These are phyloP conservation scores for Coecobrya sp. DNA, from an alignment of 2,888 invertebrate species.

Conservation along the genomic window DNA sequence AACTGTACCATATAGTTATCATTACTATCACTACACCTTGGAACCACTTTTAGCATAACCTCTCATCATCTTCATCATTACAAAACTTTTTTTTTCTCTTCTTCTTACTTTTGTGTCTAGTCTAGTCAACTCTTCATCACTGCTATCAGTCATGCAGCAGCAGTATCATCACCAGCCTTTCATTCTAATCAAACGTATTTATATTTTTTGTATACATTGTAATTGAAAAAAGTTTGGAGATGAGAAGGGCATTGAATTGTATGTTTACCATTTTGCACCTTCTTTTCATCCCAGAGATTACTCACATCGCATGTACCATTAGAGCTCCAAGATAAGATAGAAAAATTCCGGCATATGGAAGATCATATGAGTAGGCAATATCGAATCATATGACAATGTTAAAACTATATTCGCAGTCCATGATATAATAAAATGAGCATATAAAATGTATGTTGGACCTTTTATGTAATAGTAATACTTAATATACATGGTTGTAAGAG, in stretches of 20 bases:
- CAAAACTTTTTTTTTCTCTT: not conserved
- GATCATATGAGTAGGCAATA: too few relatives aligned
- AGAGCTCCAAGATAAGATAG: not conserved
- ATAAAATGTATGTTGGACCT: not conserved
- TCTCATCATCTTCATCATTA: slow-evolving; percentile 35
- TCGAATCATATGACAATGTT: too few relatives aligned
- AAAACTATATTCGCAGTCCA: too few relatives aligned
- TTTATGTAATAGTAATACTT: not conserved
- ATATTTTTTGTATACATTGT: too few relatives aligned
- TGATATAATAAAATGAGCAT: not conserved
- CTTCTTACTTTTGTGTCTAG: not conserved
- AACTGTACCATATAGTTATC: not conserved
- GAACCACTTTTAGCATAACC: slow-evolving; percentile 48
- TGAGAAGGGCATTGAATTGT: slow-evolving; percentile 65
- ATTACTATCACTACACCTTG: slow-evolving; percentile 31
- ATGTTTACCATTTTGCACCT: slow-evolving; percentile 47
- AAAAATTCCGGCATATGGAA: too few relatives aligned
- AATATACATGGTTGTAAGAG: not conserved
- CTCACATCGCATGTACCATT: not conserved
- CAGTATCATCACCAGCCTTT: not conserved
- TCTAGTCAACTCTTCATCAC: not conserved
- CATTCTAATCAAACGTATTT: not conserved
- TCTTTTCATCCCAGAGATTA: not conserved
- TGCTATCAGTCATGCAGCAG: not conserved
- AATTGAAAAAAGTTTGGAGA: not conserved